phyloP scores from a whole-genome alignment of 2,797 vertebrate genomes.

The Chaenodraco wilsoni region DNA sequence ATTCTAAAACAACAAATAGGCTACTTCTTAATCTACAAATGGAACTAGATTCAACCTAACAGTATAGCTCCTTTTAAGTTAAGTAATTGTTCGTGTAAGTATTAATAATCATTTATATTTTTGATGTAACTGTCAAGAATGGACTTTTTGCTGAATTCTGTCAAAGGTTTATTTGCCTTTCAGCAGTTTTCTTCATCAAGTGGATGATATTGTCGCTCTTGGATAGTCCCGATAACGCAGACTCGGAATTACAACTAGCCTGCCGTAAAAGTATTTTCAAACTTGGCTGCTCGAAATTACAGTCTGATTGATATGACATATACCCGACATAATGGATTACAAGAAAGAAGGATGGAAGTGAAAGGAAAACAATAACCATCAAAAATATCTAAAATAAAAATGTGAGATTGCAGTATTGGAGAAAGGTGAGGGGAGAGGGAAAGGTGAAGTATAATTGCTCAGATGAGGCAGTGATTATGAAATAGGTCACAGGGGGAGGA shows the following conservation, averaged over 20 bases:
- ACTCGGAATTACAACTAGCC: background rate
- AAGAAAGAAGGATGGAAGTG: background rate
- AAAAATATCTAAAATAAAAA: slow-evolving; percentile 11
- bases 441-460: slow-evolving; percentile 29
- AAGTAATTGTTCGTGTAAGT: too few relatives aligned
- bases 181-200: background rate
- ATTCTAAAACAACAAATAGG: background rate
- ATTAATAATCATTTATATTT: background rate
- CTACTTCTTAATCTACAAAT: background rate
- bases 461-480: slow-evolving; percentile 38
- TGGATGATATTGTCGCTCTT: background rate
- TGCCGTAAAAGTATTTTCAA: background rate
- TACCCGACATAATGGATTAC: background rate
- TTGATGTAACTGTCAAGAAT: background rate
- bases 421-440: slow-evolving; percentile 7
- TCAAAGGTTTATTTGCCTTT: too few relatives aligned
- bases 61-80: background rate
- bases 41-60: background rate
- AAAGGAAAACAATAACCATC: slow-evolving; percentile 13
- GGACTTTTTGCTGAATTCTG: too few relatives aligned
- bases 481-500: slow-evolving; percentile 28
- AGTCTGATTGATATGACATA: background rate
- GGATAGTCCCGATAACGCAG: background rate
- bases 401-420: background rate
- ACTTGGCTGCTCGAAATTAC: background rate